Conservation (phyloP, 2,113 vertebrate genomes). For the Aviceda subcristata region DNA sequence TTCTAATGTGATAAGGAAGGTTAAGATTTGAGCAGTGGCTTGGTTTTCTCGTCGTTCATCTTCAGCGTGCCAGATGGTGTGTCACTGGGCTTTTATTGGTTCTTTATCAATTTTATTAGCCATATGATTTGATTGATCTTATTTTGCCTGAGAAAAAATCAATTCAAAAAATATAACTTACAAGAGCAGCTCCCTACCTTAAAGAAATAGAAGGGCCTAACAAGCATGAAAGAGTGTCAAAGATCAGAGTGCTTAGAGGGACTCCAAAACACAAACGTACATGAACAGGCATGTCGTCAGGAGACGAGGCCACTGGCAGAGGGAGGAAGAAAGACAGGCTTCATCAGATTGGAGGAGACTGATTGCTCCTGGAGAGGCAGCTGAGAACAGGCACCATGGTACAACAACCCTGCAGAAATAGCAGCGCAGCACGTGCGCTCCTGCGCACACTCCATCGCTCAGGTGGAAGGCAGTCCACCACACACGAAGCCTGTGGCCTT, state of each 20-base stretch:
- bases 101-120: slow-evolving; percentile 77
- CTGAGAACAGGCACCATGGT: not conserved
- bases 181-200: slow-evolving; percentile 22
- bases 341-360: not conserved
- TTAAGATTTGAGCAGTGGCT: slow-evolving; percentile 3
- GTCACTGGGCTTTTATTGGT: slow-evolving; percentile 52
- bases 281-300: not conserved
- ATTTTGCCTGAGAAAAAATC: slow-evolving; percentile 70
- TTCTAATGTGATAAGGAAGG: slow-evolving; percentile 25
- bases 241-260: not conserved
- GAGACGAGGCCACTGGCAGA: not conserved
- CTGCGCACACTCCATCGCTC: not conserved
- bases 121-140: slow-evolving; percentile 74
- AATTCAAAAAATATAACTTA: slow-evolving; percentile 59
- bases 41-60: slow-evolving; percentile 44
- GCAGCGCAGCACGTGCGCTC: not conserved
- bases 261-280: not conserved
- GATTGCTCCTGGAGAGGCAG: not conserved
- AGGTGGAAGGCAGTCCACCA: not conserved
- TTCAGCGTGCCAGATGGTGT: slow-evolving; percentile 18
- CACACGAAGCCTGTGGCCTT: not conserved
- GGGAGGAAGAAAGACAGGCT: not conserved
- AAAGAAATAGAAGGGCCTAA: slow-evolving; percentile 25
- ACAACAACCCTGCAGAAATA: not conserved
- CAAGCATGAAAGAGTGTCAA: not conserved